Conservation (phyloP, 2,888 invertebrate species). For the Andrena bucephala region DNA sequence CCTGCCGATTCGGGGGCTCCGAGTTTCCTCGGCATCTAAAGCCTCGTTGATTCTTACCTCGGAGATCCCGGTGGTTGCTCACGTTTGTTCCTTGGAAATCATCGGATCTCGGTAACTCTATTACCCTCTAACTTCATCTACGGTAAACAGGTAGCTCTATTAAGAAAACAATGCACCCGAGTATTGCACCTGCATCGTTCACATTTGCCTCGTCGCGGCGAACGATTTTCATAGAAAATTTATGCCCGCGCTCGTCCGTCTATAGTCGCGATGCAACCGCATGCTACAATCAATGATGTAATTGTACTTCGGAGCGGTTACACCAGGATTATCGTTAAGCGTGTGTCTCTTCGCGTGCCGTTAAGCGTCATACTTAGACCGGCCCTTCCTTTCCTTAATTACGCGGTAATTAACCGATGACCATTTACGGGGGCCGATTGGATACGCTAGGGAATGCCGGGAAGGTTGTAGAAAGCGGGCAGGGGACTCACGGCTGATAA, state of each 20-base stretch:
- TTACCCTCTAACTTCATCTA: too few species aligned
- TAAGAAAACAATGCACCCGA: too few species aligned
- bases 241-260: too few species aligned
- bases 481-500: conserved; percentile 42
- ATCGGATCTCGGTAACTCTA: too few species aligned
- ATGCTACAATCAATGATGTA: background rate
- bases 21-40: too few species aligned
- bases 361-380: conserved; percentile 7
- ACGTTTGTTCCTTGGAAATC: background rate
- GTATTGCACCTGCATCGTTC: too few species aligned
- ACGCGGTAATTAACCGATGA: conserved; percentile 60
- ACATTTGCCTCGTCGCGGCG: too few species aligned
- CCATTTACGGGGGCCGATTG: conserved; percentile 43
- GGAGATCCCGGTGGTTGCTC: background rate
- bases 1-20: conserved; percentile 10
- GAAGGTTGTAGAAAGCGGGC: conserved; percentile 1
- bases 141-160: too few species aligned
- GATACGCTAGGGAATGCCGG: conserved; percentile 33
- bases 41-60: conserved; percentile 1
- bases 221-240: too few species aligned
- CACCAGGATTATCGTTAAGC: background rate
- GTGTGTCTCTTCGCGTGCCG: background rate
- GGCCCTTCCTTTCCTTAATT: conserved; percentile 35
- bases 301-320: conserved; percentile 12
- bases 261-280: too few species aligned